These are phyloP conservation scores for Plutomurus gul DNA, from an alignment of 1,140 invertebrate genomes.

Conservation along the genomic window DNA sequence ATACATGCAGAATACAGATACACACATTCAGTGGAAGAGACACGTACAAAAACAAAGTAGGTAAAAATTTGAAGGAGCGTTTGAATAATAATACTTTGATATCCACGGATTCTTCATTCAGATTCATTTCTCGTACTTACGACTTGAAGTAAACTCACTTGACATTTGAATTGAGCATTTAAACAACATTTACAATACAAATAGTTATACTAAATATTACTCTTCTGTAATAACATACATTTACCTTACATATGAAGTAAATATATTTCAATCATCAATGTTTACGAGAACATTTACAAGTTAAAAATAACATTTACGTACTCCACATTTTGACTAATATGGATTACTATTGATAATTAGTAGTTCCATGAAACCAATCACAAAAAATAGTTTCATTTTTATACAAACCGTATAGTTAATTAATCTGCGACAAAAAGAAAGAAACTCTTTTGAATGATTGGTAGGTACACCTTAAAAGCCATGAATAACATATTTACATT, in stretches of 20 bases:
- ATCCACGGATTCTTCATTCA: constrained; percentile 8
- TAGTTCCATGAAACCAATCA: constrained; percentile 12
- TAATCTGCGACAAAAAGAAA: constrained; percentile 9
- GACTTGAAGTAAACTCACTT: constrained; percentile 18
- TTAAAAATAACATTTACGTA: constrained; percentile 18
- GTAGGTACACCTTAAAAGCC: constrained; percentile 23
- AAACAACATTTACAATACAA: constrained; percentile 27
- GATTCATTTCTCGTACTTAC: constrained; percentile 11
- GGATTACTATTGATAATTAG: background rate
- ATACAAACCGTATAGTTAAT: constrained; percentile 27
- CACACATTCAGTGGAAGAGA: background rate
- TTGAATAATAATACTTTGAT: background rate
- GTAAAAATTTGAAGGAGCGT: background rate
- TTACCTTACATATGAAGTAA: background rate
- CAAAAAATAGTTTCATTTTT: constrained; percentile 25
- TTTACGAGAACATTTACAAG: constrained; percentile 16
- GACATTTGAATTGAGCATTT: constrained; percentile 27
- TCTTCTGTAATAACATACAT: constrained; percentile 15
- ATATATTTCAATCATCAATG: constrained; percentile 25
- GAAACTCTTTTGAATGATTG: constrained; percentile 26
- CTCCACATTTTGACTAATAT: constrained; percentile 15
- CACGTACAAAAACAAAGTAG: constrained; percentile 16
- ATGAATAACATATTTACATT: constrained; percentile 30
- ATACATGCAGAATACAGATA: background rate
- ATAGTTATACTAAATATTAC: constrained; percentile 16